These are phyloP conservation scores for Cantharis rufa DNA, from an alignment of 2,888 invertebrate genomes.

Conservation along the genomic window DNA sequence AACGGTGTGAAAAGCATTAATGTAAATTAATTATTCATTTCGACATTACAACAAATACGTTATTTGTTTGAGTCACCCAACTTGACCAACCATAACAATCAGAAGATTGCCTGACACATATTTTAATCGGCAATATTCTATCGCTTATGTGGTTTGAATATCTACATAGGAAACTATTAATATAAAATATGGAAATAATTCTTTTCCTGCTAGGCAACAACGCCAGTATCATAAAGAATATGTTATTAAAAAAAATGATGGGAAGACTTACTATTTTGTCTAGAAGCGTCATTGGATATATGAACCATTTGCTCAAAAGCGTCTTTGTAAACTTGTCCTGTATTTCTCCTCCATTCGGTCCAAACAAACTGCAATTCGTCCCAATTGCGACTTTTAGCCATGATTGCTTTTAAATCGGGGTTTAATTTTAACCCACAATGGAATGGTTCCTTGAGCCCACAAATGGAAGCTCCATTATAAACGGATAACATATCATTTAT, in stretches of 20 bases:
- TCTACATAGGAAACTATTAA: background rate
- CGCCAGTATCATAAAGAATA: background rate
- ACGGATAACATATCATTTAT: slow-evolving; percentile 88
- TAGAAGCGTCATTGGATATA: slow-evolving; percentile 79
- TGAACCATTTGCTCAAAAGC: slow-evolving; percentile 79
- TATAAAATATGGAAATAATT: background rate
- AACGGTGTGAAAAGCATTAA: background rate
- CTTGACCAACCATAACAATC: background rate
- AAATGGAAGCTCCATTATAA: slow-evolving; percentile 83
- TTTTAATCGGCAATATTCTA: background rate
- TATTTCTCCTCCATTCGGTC: slow-evolving; percentile 88
- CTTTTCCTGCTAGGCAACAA: background rate
- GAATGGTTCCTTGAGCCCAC: slow-evolving; percentile 83
- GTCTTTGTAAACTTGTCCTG: slow-evolving; percentile 78
- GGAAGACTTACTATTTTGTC: slow-evolving; percentile 74
- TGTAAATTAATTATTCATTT: background rate
- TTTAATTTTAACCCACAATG: slow-evolving; percentile 80
- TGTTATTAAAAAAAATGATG: background rate
- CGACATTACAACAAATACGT: background rate
- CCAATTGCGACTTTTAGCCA: slow-evolving; percentile 84
- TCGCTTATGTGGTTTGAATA: background rate
- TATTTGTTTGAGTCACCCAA: background rate
- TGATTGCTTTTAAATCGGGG: slow-evolving; percentile 75
- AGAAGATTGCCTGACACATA: background rate
- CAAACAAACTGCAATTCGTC: slow-evolving; percentile 86